These are phyloP conservation scores for Emydocephalus ijimae DNA, from an alignment of 2,113 vertebrate species.

Conservation along the genomic window DNA sequence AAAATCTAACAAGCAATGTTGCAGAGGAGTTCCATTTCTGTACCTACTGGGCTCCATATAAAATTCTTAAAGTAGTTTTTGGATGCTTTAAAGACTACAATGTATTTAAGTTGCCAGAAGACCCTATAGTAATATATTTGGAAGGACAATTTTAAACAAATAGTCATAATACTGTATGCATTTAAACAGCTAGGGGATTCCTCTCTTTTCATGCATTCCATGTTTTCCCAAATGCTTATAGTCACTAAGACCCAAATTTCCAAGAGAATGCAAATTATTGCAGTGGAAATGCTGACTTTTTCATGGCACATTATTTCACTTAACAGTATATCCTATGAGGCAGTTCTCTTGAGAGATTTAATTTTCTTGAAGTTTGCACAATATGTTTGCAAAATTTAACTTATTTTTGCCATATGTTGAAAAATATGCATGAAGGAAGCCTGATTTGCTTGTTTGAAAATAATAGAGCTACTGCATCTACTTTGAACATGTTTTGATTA, in stretches of 20 bases:
- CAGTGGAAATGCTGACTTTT: slow-evolving; percentile 5
- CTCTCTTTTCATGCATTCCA: not conserved
- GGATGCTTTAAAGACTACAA: not conserved
- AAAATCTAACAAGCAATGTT: not conserved
- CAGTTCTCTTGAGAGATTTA: slow-evolving; percentile 32
- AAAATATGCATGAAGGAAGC: slow-evolving; percentile 32
- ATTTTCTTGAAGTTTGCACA: slow-evolving; percentile 4
- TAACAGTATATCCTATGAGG: slow-evolving; percentile 22
- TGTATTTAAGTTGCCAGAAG: not conserved
- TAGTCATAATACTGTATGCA: not conserved
- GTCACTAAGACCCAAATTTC: slow-evolving; percentile 4
- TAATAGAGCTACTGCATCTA: not conserved
- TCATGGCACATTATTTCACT: not conserved
- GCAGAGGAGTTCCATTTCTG: not conserved
- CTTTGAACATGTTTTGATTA: not conserved
- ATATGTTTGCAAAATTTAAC: slow-evolving; percentile 55
- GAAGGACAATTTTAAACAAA: not conserved
- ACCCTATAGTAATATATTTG: not conserved
- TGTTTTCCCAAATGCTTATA: not conserved
- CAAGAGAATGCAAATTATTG: slow-evolving; percentile 1
- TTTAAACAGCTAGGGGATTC: not conserved
- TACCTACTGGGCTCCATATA: not conserved
- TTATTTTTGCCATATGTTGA: slow-evolving; percentile 52
- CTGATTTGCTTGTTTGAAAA: slow-evolving; percentile 50
- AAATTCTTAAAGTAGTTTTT: not conserved